Base-by-base conservation (phyloP, 2,113 vertebrate genomes). In the Murina feae region DNA sequence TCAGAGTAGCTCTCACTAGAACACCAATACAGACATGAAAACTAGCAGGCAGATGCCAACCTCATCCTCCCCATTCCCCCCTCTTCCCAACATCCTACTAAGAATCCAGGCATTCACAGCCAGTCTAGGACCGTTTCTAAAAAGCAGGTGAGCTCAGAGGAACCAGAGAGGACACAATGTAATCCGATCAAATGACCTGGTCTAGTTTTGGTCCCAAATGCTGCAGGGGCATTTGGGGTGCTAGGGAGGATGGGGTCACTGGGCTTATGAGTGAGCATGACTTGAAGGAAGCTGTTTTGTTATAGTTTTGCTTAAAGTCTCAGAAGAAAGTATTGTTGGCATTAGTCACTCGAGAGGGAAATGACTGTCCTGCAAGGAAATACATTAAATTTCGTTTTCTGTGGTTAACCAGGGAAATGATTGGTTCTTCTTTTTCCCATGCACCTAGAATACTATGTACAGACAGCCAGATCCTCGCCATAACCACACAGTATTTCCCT, bases 301-400 rank as follows among this genome's bases (percentile, higher is more conserved):
- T 32, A 23, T 0, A 75, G 13, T 51, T 93, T 47, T 65, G 10
- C 60, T 69, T 63, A 60, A 96, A 51, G 39, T 75, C n/a, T 75
- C 68, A 66, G 68, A 42, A 30, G 12, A 76, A 51, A n/a, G 65
- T 42, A 32, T 21, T 16, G 2, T 44, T 69, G 30, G 23, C 6
- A 35, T 80, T 87, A 66, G 25, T 95, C 47, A 78, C 74, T 49
- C 83, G 39, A 91, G 58, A 94, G 39, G 37, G n/a, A 91, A 86
- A 53, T 39, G 58, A 83, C 8, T 51, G 42, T 21, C 69, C 37
- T 53, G 20, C 16, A 55, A 89, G n/a, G 51, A 83, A 82, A 32
- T 39, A 32, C 30, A 58, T 12, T 6, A 28, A 39, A 49, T 7
- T 18, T 87, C 21, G 2, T 89, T 89, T 63, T 74, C 82, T 88